A percentile compares a stretch with the other conserved stretches of the same genome.
phyloP scores from a whole-genome alignment of 2,797 vertebrate species.

The Chromis chromis region DNA sequence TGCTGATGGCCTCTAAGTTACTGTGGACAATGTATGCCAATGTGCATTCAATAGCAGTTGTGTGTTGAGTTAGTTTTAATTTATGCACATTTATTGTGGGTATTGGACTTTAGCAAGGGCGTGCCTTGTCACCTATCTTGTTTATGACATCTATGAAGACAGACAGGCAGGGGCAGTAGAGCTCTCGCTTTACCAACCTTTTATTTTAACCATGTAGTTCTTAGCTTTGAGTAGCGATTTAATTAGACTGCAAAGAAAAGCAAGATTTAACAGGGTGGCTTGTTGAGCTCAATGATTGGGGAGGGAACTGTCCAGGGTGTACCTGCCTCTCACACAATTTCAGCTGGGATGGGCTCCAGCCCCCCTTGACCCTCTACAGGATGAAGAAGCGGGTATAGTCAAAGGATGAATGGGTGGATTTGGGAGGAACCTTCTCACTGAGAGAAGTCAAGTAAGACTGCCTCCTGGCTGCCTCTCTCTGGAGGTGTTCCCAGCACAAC shows the following conservation, averaged over 20 bases:
- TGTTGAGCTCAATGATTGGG: constrained; percentile 4
- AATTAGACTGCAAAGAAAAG: neutral
- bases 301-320: too few species aligned
- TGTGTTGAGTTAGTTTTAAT: neutral
- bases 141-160: neutral
- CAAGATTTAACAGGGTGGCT: neutral
- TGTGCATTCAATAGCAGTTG: neutral
- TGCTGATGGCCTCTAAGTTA: neutral
- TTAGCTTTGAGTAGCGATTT: neutral
- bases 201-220: neutral
- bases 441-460: constrained; percentile 18
- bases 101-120: neutral
- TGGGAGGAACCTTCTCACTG: neutral
- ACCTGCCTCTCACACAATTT: too few species aligned
- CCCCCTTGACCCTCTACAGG: too few species aligned
- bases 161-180: neutral
- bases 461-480: constrained; percentile 23
- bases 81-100: constrained; percentile 13
- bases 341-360: too few species aligned
- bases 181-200: constrained; percentile 5
- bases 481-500: constrained; percentile 23
- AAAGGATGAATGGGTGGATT: neutral
- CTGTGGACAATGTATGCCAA: neutral
- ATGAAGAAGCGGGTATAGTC: too few species aligned
- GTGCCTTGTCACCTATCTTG: neutral